phyloP scores from a whole-genome alignment of 2,888 invertebrate species.

The Drosophila merina region DNA sequence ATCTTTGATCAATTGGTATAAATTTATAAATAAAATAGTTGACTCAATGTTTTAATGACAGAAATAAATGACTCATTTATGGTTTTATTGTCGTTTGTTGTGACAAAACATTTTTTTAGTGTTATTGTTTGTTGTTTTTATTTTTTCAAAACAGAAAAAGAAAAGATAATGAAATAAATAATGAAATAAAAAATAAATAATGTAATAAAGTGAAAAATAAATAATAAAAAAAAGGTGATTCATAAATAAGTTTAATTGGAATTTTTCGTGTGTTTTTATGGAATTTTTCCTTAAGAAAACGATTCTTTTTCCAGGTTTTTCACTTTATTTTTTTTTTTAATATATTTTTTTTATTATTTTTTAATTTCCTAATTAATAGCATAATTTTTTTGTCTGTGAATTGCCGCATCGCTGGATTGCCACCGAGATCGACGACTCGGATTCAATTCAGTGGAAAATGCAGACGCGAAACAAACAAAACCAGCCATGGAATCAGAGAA shows the following conservation, averaged over 20 bases:
- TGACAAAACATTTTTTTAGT: no score
- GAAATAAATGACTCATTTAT: not conserved
- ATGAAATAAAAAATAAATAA: not conserved
- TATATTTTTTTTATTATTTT: not conserved
- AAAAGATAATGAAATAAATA: not conserved
- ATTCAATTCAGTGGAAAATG: constrained; percentile 53
- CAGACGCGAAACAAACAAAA: constrained; percentile 21
- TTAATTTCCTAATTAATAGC: not conserved
- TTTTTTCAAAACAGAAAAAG: not conserved
- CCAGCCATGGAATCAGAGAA: constrained; percentile 20
- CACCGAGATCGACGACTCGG: constrained; percentile 28
- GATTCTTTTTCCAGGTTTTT: no score
- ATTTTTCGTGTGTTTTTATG: no score
- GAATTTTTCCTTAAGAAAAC: no score
- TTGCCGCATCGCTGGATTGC: not conserved
- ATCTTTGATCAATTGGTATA: constrained; percentile 1
- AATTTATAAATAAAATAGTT: not conserved
- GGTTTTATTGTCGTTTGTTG: not conserved
- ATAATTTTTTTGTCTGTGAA: not conserved
- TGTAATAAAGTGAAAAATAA: not conserved
- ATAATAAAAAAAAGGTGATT: not conserved
- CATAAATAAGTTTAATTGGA: not conserved
- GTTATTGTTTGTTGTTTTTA: not conserved
- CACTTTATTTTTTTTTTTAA: not conserved
- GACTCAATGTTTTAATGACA: not conserved